Conservation (phyloP, 2,888 invertebrate genomes). For the Eupithecia vulgata region DNA sequence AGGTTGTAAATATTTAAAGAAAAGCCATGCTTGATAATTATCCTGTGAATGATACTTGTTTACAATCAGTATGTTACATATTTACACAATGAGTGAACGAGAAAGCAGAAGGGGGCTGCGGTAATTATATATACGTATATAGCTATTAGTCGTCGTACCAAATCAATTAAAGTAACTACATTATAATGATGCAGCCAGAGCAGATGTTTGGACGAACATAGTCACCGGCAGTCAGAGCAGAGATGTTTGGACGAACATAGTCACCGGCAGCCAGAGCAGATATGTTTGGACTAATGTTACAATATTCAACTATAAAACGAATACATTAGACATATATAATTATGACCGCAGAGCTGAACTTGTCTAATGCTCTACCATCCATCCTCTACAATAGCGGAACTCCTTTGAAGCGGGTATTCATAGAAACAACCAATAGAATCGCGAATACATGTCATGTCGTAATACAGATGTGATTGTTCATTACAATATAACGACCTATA, state of each 20-base stretch:
- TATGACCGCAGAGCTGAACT: slow-evolving; percentile 9
- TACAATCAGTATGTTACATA: slow-evolving; percentile 50
- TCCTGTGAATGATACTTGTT: slow-evolving; percentile 15
- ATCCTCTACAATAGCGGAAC: not conserved
- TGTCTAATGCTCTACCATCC: not conserved
- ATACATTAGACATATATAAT: slow-evolving; percentile 10
- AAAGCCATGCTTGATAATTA: not conserved
- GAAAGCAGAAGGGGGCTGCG: not conserved
- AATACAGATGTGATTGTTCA: not conserved
- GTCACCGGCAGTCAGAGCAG: too few relatives aligned
- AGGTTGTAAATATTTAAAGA: not conserved
- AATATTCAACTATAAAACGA: not conserved
- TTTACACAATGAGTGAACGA: slow-evolving; percentile 45
- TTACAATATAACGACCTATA: too few relatives aligned
- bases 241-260: too few relatives aligned
- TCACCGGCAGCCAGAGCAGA: not conserved
- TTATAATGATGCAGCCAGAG: not conserved
- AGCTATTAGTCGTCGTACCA: not conserved
- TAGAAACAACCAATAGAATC: not conserved
- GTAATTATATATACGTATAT: not conserved
- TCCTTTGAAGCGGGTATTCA: not conserved
- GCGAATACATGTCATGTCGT: not conserved
- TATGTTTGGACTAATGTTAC: too few relatives aligned
- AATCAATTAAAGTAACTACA: not conserved
- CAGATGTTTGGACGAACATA: too few relatives aligned